These are phyloP conservation scores for Enteromius afrohamiltoni DNA, from an alignment of 2,797 vertebrate species.

Conservation along the genomic window DNA sequence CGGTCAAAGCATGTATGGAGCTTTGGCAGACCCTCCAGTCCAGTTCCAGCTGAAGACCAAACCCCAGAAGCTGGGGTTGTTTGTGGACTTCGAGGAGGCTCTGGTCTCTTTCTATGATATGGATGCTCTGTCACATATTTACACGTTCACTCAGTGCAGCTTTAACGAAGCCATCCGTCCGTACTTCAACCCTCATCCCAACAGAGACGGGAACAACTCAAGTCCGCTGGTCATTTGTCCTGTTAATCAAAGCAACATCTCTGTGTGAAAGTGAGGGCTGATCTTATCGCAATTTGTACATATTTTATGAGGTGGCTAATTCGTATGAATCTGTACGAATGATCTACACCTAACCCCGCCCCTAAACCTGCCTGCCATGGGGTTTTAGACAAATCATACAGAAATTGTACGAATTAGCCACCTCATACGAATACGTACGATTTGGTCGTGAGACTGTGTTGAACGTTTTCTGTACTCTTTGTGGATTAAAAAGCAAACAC, in stretches of 20 bases:
- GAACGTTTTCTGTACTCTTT: not conserved
- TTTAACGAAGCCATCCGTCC: conserved; percentile 41
- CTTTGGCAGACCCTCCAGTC: conserved; percentile 34
- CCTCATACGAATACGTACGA: no score
- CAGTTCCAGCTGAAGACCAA: conserved; percentile 1
- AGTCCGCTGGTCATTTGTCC: conserved; percentile 62
- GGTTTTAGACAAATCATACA: no score
- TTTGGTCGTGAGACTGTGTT: no score
- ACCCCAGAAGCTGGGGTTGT: conserved; percentile 68
- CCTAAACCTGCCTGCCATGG: no score
- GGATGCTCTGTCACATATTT: conserved; percentile 64
- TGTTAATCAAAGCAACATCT: not conserved
- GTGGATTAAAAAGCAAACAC: not conserved
- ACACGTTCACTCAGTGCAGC: conserved; percentile 62
- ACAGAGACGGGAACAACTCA: conserved; percentile 35
- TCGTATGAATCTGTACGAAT: no score
- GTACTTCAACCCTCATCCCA: conserved; percentile 59
- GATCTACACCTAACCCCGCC: no score
- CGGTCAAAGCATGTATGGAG: conserved; percentile 54
- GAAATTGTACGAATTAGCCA: no score
- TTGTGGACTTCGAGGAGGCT: conserved; percentile 68
- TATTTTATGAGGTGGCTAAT: no score
- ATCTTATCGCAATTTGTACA: no score
- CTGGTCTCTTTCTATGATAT: conserved; percentile 72
- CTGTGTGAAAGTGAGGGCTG: not conserved